These are phyloP conservation scores for Mongoloraphidia duomilia DNA, from an alignment of 2,888 invertebrate species.

Conservation along the genomic window DNA sequence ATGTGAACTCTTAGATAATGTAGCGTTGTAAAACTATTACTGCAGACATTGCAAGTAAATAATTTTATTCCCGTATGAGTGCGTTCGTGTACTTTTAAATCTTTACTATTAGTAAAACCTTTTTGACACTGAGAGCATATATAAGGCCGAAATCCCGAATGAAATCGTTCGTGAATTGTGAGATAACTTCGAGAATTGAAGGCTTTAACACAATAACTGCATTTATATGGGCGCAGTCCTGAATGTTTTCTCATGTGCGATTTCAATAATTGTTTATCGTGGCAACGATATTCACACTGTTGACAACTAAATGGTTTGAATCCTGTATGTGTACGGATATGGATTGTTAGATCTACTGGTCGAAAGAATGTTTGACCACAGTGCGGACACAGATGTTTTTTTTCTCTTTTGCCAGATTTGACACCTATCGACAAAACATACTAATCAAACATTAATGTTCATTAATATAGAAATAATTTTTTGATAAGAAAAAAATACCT, in stretches of 20 bases:
- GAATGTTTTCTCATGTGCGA: slow-evolving; percentile 6
- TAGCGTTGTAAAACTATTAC: slow-evolving; percentile 8
- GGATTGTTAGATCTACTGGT: slow-evolving; percentile 6
- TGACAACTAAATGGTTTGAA: slow-evolving; percentile 7
- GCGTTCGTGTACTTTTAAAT: slow-evolving; percentile 8
- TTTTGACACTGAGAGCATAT: slow-evolving; percentile 6
- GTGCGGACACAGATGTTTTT: slow-evolving; percentile 6
- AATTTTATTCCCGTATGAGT: slow-evolving; percentile 9
- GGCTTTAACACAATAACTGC: slow-evolving; percentile 7
- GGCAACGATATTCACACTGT: slow-evolving; percentile 8
- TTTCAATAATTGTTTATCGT: slow-evolving; percentile 5
- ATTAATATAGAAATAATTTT: not conserved
- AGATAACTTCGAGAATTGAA: slow-evolving; percentile 7
- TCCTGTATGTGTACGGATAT: slow-evolving; percentile 7
- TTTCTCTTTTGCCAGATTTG: slow-evolving; percentile 3
- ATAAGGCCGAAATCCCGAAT: slow-evolving; percentile 7
- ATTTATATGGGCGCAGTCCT: slow-evolving; percentile 6
- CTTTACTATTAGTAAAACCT: slow-evolving; percentile 9
- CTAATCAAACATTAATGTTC: no score
- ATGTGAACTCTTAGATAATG: slow-evolving; percentile 8
- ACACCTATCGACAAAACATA: slow-evolving; percentile 1
- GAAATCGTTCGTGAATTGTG: slow-evolving; percentile 8
- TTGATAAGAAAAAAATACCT: slow-evolving; percentile 2
- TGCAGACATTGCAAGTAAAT: slow-evolving; percentile 5
- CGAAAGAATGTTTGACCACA: slow-evolving; percentile 8